Base-by-base conservation (phyloP, 2,113 vertebrate genomes). In the Proterorhinus semilunaris region DNA sequence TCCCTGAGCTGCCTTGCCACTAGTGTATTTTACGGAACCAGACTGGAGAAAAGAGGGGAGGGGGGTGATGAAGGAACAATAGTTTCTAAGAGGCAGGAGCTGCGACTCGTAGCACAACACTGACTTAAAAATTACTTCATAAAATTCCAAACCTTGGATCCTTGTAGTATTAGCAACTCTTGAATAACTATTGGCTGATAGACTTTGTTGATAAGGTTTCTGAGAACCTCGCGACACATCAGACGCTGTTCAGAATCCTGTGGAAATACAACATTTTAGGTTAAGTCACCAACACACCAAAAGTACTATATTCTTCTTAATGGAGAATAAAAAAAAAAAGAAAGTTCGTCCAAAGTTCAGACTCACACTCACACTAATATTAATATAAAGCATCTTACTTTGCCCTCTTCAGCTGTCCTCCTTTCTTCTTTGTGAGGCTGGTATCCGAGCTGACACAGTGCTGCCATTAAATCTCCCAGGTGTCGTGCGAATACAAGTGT, bases 121-220 rank as follows among this genome's bases (percentile, higher is more conserved):
- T 36, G 27, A 36, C 27, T 36, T 36, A 4, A 36, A 36, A 36
- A 36, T 36, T 1, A 47, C 8, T 9, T 61, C 11, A 44, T 47
- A 51, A 44, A 61, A 44, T 62, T 46, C 15, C 77, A 8, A 13
- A 97, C 98, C 96, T 91, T 95, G 61, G 94, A 75, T 12, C 97
- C 95, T 85, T 99, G 97, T 59, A 99, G 94, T 43, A 96, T 10
- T 4, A 99, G 92, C 69, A 99, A 92, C 81, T 98, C 96, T 85
- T 91, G 94, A 79, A 98, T 92, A 0, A 93, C 93, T 11, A 96
- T 90, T 0, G 97, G 97, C 69, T 97, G 97, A 88, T 98, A 98
- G 0, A 95, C 94, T 46, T 92, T 93, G 83, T 93, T 92, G 64
- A 98, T 76, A 62, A 96, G 68, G 15, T 79, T 79, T 80, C 48